Conservation (phyloP, 2,888 invertebrate species). For the Onthophagus sagittarius region DNA sequence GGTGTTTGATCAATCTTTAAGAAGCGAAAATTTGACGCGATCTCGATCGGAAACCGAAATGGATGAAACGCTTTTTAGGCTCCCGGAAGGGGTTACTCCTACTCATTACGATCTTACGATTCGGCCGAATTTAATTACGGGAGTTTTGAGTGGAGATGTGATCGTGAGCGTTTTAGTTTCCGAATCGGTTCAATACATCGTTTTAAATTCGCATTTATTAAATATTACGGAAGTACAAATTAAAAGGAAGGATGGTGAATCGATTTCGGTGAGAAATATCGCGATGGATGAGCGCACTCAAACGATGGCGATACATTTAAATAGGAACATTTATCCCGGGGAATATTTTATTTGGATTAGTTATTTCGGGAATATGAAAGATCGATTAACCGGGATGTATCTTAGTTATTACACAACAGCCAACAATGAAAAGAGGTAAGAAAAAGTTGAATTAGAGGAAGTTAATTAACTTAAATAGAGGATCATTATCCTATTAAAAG, state of each 20-base stretch:
- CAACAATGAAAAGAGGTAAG: background rate
- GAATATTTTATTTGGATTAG: background rate
- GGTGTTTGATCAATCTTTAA: background rate
- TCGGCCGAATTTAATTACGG: constrained; percentile 59
- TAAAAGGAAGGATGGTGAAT: background rate
- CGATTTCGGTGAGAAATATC: background rate
- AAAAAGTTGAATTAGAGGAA: too few relatives aligned
- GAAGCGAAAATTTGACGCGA: background rate
- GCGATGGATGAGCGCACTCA: background rate
- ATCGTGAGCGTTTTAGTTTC: constrained; percentile 52
- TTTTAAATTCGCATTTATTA: constrained; percentile 49
- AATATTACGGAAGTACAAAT: background rate
- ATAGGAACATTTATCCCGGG: background rate
- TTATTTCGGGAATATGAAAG: background rate
- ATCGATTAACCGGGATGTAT: constrained; percentile 32
- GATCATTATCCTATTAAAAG: background rate
- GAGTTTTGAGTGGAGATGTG: constrained; percentile 57
- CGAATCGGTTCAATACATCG: constrained; percentile 41
- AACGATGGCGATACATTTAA: background rate
- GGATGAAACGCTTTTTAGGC: constrained; percentile 42
- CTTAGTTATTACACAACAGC: constrained; percentile 52
- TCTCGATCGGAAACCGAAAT: background rate
- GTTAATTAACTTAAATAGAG: too few relatives aligned
- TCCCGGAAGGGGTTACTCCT: constrained; percentile 60
- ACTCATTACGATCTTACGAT: constrained; percentile 61